Evolutionary conservation across 2,113 vertebrate genomes (phyloP), one percentile per base, ranked within the genome.

Genomic region (Scortum barcoo): DNA sequence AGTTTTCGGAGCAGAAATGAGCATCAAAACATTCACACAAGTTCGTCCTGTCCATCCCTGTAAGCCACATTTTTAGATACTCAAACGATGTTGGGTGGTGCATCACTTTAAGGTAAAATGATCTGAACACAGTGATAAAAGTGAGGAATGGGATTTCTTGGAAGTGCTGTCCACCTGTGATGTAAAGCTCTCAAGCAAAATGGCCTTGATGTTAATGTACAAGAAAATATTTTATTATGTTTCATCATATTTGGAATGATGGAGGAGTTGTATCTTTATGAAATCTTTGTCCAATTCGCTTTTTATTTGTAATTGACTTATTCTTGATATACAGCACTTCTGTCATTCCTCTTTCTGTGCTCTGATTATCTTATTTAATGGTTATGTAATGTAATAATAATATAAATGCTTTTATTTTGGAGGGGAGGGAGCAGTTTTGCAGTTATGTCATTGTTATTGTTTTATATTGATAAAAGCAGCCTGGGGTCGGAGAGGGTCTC

Each of bases 291-390:
- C 74, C 57, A 60, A 11, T 86, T 86, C 3, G 24, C 78, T 83
- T 88, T 91, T 88, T 83, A 65, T 89, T 85, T 89, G 24, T 85
- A 77, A 85, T 72, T 51, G 58, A 72, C 77, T 56, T 24, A 42
- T 51, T 73, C 42, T 30, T 38, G 30, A 76, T 12, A 76, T 12
- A 24, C 40, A 0, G 57, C 62, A 69, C 81, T 84, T 90, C 54
- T 78, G 60, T 91, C 80, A 76, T 87, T 83, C 72, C 71, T 53
- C 14, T 86, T 88, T 75, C 66, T 83, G 76, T 85, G 70, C 73
- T 73, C 61, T 58, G 56, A 67, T 84, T 76, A 78, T 87, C 67
- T 88, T 93, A 92, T 93, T 93, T 91, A 93, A 92, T 85, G 85
- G 56, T 72, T 65, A 62, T 88, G 65, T 85, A 26, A 63, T 87